These are phyloP conservation scores for Drosophila novamexicana DNA, from an alignment of 1,140 invertebrate species.

Conservation along the genomic window DNA sequence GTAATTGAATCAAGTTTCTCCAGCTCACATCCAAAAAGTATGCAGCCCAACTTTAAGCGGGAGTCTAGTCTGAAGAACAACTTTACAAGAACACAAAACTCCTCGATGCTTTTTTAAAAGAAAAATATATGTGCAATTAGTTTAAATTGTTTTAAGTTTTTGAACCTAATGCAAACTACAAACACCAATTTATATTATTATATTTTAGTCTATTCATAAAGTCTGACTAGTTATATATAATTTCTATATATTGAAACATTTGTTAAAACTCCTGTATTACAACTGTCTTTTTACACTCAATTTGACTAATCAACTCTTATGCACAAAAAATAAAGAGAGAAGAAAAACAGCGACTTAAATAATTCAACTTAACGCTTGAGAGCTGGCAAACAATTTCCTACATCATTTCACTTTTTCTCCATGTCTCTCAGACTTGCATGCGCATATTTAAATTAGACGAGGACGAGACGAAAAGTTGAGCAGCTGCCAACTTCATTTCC, in stretches of 20 bases:
- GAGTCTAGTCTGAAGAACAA: slow-evolving; percentile 1
- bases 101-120: background rate
- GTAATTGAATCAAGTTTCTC: slow-evolving; percentile 55
- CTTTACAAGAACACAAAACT: background rate
- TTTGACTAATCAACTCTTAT: no score
- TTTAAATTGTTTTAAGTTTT: no score
- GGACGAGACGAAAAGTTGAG: slow-evolving; percentile 10
- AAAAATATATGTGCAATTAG: background rate
- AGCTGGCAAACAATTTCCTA: slow-evolving; percentile 37
- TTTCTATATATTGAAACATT: no score
- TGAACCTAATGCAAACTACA: no score
- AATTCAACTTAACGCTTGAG: slow-evolving; percentile 27
- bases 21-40: slow-evolving; percentile 24
- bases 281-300: no score
- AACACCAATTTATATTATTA: no score
- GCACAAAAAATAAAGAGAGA: background rate
- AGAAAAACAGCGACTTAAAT: background rate
- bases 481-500: slow-evolving; percentile 34
- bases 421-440: slow-evolving; percentile 12
- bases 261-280: no score
- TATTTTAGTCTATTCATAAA: no score
- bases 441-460: slow-evolving; percentile 41
- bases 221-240: no score
- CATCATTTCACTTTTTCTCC: slow-evolving; percentile 40
- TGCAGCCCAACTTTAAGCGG: slow-evolving; percentile 27